phyloP scores from a whole-genome alignment of 2,113 vertebrate species.

The Corythornis vintsioides region DNA sequence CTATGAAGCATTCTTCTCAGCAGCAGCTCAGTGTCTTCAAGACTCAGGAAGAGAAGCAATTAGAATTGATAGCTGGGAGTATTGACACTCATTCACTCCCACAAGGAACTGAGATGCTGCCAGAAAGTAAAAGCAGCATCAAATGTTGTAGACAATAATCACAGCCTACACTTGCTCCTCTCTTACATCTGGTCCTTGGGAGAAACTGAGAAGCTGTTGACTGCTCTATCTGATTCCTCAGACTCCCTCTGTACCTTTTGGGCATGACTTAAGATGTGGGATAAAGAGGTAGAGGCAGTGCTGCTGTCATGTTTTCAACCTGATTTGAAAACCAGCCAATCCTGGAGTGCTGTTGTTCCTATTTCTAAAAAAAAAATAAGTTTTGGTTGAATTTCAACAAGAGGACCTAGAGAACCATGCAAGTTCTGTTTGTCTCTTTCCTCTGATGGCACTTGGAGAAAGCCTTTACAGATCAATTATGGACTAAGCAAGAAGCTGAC shows the following conservation, averaged over 20 bases:
- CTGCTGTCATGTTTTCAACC: background rate
- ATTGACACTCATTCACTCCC: conserved; percentile 14
- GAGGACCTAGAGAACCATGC: background rate
- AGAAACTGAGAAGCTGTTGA: background rate
- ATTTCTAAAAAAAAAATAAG: background rate
- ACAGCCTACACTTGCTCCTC: background rate
- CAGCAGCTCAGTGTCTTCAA: background rate
- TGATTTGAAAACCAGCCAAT: background rate
- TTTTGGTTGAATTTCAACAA: background rate
- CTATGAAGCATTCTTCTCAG: background rate
- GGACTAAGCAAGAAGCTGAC: background rate
- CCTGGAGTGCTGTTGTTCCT: background rate
- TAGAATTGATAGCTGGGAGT: conserved; percentile 20
- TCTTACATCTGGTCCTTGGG: background rate
- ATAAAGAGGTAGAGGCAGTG: background rate
- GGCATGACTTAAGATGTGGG: background rate
- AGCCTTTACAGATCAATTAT: conserved; percentile 5
- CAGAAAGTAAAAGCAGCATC: background rate
- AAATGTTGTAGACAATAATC: conserved; percentile 8
- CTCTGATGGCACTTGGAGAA: background rate
- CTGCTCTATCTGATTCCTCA: background rate
- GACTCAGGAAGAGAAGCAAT: conserved; percentile 38
- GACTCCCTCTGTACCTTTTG: background rate
- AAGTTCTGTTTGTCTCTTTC: background rate
- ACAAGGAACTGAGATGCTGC: conserved; percentile 44